Conservation (phyloP, 2,113 vertebrate species). For the Noctilio leporinus region DNA sequence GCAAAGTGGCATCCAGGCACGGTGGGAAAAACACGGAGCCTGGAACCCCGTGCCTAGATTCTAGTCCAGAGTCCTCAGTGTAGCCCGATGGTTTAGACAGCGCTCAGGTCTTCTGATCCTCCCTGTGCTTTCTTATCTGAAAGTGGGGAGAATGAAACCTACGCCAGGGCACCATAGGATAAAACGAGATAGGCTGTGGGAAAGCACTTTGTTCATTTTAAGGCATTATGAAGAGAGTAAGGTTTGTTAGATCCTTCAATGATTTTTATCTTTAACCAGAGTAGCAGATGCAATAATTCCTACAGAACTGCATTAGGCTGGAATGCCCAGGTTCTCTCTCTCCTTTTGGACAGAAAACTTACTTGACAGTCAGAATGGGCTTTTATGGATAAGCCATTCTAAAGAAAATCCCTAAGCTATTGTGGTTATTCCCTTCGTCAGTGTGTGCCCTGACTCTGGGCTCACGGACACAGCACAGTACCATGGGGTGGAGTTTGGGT, state of each 20-base stretch:
- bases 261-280: background rate
- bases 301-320: background rate
- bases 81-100: background rate
- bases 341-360: background rate
- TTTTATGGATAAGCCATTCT: background rate
- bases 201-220: background rate
- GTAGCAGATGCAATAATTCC: background rate
- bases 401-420: background rate
- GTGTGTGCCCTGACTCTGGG: rapidly evolving
- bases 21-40: no score
- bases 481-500: background rate
- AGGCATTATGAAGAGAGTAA: background rate
- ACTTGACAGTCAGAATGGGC: background rate
- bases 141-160: background rate
- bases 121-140: background rate
- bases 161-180: no score
- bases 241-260: background rate
- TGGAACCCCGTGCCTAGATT: background rate
- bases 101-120: background rate
- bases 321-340: background rate
- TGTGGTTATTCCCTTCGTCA: background rate
- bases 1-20: rapidly evolving
- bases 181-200: background rate
- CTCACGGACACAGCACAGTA: rapidly evolving
- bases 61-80: background rate